Conservation (phyloP, 2,888 invertebrate species). For the Orthonychiurus folsomi region DNA sequence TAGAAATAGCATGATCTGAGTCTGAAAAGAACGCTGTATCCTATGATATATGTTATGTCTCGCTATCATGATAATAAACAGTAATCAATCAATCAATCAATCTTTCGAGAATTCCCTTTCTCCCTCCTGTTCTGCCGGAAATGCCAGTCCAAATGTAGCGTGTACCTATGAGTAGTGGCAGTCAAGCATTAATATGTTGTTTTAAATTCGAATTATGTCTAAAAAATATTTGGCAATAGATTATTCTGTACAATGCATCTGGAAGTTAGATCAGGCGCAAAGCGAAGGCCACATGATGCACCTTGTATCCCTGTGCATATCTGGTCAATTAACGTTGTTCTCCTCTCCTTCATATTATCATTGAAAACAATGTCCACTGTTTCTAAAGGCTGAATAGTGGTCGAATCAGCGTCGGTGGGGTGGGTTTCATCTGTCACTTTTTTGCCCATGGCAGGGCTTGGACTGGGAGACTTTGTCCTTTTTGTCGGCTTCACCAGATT, state of each 20-base stretch:
- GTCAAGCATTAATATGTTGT: background rate
- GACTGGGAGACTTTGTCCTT: background rate
- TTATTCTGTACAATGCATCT: conserved; percentile 59
- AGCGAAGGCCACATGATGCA: conserved; percentile 88
- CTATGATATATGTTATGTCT: too few relatives aligned
- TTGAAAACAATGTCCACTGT: conserved; percentile 30
- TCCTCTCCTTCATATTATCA: conserved; percentile 32
- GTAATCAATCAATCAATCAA: too few relatives aligned
- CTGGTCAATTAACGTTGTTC: conserved; percentile 30
- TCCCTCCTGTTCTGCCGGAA: conserved; percentile 86
- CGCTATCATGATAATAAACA: too few relatives aligned
- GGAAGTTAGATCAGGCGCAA: conserved; percentile 78
- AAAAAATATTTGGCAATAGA: background rate
- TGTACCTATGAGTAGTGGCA: conserved; percentile 56
- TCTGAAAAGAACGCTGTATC: conserved; percentile 1
- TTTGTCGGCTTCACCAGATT: background rate
- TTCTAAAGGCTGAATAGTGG: conserved; percentile 30
- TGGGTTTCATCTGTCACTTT: conserved; percentile 6
- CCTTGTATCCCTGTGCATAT: conserved; percentile 91
- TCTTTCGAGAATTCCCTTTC: conserved; percentile 72
- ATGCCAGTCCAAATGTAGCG: conserved; percentile 96
- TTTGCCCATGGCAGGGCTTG: background rate
- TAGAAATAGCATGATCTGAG: background rate
- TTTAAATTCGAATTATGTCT: background rate
- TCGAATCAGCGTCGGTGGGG: conserved; percentile 24